Evolutionary conservation across 2,113 vertebrate genomes (phyloP), one percentile per base, ranked within the genome.

Genomic region (Phasianus colchicus): DNA sequence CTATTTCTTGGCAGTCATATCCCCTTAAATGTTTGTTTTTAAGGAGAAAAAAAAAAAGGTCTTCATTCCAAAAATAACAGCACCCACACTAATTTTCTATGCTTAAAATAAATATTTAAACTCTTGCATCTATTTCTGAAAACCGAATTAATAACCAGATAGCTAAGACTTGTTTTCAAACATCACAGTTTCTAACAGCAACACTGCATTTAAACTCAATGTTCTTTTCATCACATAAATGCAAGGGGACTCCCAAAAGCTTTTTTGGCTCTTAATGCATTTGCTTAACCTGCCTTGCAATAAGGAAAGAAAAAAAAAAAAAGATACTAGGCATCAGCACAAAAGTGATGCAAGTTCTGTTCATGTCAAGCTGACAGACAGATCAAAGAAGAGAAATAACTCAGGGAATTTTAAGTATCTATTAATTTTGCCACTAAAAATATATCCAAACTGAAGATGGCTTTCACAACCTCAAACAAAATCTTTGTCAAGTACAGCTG

Each of bases 161-260:
- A 93, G 70, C 58, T 86, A 75, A 64, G 36, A 79, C 43, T 86
- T 94, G 88, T 88, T 95, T 92, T 86, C 88, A 90, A 91, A 91
- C 67, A 94, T 89, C 76, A 67, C 29, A 65, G 88, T 90, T 96
- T 96, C 91, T 91, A 88, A 94, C 64, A 95, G 91, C 40, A 73
- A 93, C 74, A 96, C 80, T 90, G 73, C 82, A 95, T 77, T 97
- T 96, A 94, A 96, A 89, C 34, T 83, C 81, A 91, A 52, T 95
- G 57, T 75, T 96, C 86, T 93, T 96, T 88, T 94, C 95, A 95
- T 96, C 88, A 85, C 89, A 64, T 89, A 96, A 97, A 93, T 94
- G 87, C 80, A 96, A 95, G 94, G 94, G 77, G 82, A 97, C 83
- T 97, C 82, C 71, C 90, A 90, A 88, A 95, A 92, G 93, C 86